Base-by-base conservation (phyloP, 2,888 invertebrate genomes). In the Nemurella pictetii region DNA sequence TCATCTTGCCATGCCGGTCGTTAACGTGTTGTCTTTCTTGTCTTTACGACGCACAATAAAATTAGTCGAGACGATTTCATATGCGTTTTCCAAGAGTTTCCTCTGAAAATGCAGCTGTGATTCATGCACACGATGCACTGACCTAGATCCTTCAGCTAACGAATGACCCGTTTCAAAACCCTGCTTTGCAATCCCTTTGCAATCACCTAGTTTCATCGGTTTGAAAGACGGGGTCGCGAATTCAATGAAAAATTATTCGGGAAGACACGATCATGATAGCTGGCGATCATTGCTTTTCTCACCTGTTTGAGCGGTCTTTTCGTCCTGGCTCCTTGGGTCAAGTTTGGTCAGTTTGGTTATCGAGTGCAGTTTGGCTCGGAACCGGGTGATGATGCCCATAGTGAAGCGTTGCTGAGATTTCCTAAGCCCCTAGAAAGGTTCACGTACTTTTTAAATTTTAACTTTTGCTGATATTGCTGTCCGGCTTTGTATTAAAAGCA, bases 341-440 rank as follows among this genome's bases (percentile, higher is more conserved):
- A 93, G 90, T 89, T 94, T 94, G 88, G 93, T 92, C 89, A 94
- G 91, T 73, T 93, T 93, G 89, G 93, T 92, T 89, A 93, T 92
- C 88, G 94, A 86, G 75, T 87, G 92, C 81, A 94, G 91, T 85
- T 94, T 91, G n/a, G 94, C 93, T 80, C 94, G 91, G 88, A 94
- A 94, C 88, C 94, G 91, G 36, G 94, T 94, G 88, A 94, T 94
- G 94, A 94, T 94, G 84, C 94, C 94, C 94, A 94, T 94, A 87
- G 88, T 82, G 26, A 82, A 55, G 12, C 5, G n/a, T n/a, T n/a
- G n/a, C n/a, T n/a, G n/a, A n/a, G n/a, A 55, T 20, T 20, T 15
- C 55, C 20, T 55, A 55, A 15, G 20, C 55, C 9, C 15, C 55
- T 55, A 20, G 55, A 55, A 55, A n/a, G n/a, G n/a, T n/a, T n/a